Evolutionary conservation across 2,113 vertebrate genomes (phyloP).

Genomic region (Gopherus evgoodei): DNA sequence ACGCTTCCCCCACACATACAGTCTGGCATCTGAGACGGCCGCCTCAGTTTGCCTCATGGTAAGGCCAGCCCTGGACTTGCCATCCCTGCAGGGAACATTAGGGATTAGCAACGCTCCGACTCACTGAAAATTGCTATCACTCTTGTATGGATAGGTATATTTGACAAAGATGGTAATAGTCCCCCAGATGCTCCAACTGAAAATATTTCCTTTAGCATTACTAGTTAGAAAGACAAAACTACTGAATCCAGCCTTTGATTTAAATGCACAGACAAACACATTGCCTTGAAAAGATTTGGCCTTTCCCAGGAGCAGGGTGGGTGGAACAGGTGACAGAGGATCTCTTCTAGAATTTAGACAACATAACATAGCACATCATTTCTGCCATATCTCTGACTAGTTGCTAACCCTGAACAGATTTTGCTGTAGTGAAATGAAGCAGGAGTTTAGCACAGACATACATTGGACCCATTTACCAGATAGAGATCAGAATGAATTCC

Average conservation of each 20-base stretch:
- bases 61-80: too few species aligned
- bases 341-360: not conserved
- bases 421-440: not conserved
- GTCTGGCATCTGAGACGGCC: too few species aligned
- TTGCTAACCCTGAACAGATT: not conserved
- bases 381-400: not conserved
- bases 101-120: conserved; percentile 9
- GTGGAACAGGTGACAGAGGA: conserved; percentile 44
- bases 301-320: conserved; percentile 23
- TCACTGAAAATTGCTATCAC: conserved; percentile 13
- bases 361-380: not conserved
- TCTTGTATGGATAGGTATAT: not conserved
- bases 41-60: too few species aligned
- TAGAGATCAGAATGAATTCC: not conserved
- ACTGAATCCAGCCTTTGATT: conserved; percentile 37
- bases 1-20: too few species aligned
- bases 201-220: conserved; percentile 36
- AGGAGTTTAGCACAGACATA: not conserved
- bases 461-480: not conserved
- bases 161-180: not conserved
- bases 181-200: conserved; percentile 12
- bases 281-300: conserved; percentile 30
- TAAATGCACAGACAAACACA: conserved; percentile 34
- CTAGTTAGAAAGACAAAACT: not conserved
- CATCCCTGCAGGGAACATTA: not conserved